Evolutionary conservation across 2,113 vertebrate species (phyloP), one percentile per base, ranked within the genome.

Genomic region (Pomatorhinus ruficollis): DNA sequence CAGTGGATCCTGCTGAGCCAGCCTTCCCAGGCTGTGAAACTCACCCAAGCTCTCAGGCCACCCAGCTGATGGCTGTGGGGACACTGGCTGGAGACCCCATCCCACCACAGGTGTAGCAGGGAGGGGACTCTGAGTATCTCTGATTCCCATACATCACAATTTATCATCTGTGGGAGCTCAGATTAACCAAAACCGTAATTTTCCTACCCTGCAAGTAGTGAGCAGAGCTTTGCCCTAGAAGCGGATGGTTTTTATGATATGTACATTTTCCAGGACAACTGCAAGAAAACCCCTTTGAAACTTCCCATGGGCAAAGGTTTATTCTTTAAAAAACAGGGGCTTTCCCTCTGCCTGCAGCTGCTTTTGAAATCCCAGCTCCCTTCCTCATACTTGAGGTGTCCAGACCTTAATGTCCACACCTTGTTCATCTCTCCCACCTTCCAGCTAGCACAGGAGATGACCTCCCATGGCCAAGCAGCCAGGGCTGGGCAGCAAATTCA

Each of bases 31-130:
- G 53, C 68, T 83, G 68, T 6, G 28, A 5, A 6, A 33, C 39
- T 71, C 57, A 13, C 22, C 33, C 76, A 11, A 35, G 31, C 8
- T 17, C 47, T 71, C 37, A 33, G 75, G 18, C 20, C 59, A 57
- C 24, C 14, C 80, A 47, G 59, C n/a, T 77, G 45, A 16, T 70
- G 64, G 5, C 12, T 7, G 2, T 71, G 40, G 40, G 40, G 40
- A 11, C 44, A 31, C 20, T 0, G 0, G 33, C 11, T 40, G 0
- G 3, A 44, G n/a, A 39, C 2, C 35, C 70, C 42, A 18, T 10
- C 42, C 39, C 57, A 61, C 6, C 31, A 19, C 23, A 19, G 12
- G 15, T n/a, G 56, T 24, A 53, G 71, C 60, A 64, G n/a, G 30
- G 10, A 68, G 17, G 19, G 27, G 23, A 15, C 24, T 30, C 27